Conservation (phyloP, 2,888 invertebrate genomes). For the Cephus sareptanus region DNA sequence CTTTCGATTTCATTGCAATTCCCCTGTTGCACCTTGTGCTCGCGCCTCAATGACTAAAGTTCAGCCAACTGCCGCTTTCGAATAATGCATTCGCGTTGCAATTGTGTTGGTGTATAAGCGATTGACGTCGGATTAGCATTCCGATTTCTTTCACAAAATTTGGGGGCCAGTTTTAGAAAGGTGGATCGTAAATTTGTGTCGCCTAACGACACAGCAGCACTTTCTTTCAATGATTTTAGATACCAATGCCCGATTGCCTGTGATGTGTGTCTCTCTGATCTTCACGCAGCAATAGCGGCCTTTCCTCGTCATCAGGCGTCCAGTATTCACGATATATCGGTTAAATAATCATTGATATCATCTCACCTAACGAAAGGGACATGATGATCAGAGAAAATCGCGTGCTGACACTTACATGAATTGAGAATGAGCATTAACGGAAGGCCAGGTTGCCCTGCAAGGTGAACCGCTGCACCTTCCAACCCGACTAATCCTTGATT, state of each 20-base stretch:
- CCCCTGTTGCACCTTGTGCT: not conserved
- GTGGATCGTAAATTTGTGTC: slow-evolving; percentile 44
- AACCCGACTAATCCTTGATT: not conserved
- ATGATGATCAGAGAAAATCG: not conserved
- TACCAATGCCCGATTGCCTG: not conserved
- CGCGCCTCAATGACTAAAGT: not conserved
- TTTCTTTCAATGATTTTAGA: slow-evolving; percentile 11
- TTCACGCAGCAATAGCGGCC: not conserved
- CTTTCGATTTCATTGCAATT: slow-evolving; percentile 6
- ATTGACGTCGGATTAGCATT: not conserved
- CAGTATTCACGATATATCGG: not conserved
- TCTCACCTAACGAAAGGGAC: not conserved
- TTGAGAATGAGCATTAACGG: not conserved
- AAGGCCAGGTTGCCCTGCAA: not conserved
- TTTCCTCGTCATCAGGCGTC: not conserved
- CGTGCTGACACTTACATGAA: not conserved
- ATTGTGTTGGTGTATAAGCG: not conserved
- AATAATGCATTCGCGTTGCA: not conserved
- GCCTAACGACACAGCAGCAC: slow-evolving; percentile 19
- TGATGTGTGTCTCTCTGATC: not conserved
- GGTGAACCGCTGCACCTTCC: not conserved
- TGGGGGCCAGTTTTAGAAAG: slow-evolving; percentile 43
- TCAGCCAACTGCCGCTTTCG: slow-evolving; percentile 4
- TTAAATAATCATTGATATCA: not conserved
- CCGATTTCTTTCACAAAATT: not conserved